Percentiles rank a stretch among this genome's conserved stretches.
These are phyloP conservation scores for Orchesellides sinensis DNA, from an alignment of 2,888 invertebrate species.

Conservation along the genomic window DNA sequence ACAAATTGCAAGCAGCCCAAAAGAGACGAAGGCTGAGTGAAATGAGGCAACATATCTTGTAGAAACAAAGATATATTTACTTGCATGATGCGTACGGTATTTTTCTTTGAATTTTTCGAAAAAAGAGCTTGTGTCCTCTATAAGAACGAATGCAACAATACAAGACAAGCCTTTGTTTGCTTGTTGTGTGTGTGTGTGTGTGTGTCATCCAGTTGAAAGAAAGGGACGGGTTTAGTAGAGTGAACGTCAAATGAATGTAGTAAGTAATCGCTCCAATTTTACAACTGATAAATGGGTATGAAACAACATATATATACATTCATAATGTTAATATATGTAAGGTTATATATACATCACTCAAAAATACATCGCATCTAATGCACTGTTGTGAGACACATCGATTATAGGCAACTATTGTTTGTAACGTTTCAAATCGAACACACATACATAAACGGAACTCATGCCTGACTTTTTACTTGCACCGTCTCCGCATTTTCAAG, in stretches of 20 bases:
- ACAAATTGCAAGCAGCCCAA: too few species aligned
- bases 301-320: too few species aligned
- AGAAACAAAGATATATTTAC: not conserved
- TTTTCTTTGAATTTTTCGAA: not conserved
- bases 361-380: too few species aligned
- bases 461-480: not conserved
- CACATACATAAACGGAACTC: not conserved
- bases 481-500: not conserved
- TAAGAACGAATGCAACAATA: not conserved
- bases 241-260: constrained; percentile 13
- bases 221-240: not conserved
- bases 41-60: not conserved
- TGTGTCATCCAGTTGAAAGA: constrained; percentile 4
- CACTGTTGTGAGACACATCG: not conserved
- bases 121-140: too few species aligned
- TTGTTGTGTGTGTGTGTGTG: not conserved
- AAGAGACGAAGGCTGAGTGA: not conserved
- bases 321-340: too few species aligned
- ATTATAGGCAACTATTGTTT: not conserved
- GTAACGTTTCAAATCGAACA: not conserved
- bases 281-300: not conserved
- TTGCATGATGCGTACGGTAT: not conserved
- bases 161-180: not conserved
- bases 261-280: constrained; percentile 6
- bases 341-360: not conserved